Evolutionary conservation across 2,888 invertebrate species (phyloP).

Genomic region (Odontothrips loti): DNA sequence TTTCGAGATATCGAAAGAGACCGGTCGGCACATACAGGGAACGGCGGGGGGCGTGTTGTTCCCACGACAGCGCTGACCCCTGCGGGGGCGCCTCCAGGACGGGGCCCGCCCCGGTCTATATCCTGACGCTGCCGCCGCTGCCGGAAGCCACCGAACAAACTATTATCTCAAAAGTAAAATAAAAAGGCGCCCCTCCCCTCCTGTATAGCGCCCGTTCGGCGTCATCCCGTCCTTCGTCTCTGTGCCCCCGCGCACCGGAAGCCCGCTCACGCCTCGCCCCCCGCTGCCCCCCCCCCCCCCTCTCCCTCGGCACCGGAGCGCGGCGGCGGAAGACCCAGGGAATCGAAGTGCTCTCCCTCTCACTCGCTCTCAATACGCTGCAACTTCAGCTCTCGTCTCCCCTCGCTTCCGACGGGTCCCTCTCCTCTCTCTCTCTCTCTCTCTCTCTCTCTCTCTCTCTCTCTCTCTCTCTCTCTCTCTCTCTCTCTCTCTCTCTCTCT

Average conservation of each 20-base stretch:
- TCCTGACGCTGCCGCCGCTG: background rate
- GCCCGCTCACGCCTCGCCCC: background rate
- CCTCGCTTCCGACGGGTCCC: background rate
- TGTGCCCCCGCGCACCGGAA: background rate
- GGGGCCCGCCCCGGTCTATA: too few species aligned
- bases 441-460: background rate
- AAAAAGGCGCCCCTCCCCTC: background rate
- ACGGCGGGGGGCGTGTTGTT: background rate
- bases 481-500: background rate
- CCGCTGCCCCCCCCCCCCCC: background rate
- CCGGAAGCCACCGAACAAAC: conserved; percentile 19
- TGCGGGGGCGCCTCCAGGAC: background rate
- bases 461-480: background rate
- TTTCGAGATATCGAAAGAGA: background rate
- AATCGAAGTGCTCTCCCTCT: too few species aligned
- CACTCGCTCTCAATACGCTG: too few species aligned
- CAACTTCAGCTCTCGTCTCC: background rate
- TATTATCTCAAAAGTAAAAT: conserved; percentile 12
- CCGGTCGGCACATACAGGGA: background rate
- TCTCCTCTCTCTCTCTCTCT: background rate
- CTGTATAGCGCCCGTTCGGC: background rate
- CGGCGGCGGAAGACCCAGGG: too few species aligned
- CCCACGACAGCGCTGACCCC: background rate
- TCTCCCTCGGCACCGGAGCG: background rate
- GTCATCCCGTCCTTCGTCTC: background rate